Percentiles rank a stretch among this genome's conserved stretches.
phyloP scores from a whole-genome alignment of 2,888 invertebrate species.

The Phyto melanocephala region DNA sequence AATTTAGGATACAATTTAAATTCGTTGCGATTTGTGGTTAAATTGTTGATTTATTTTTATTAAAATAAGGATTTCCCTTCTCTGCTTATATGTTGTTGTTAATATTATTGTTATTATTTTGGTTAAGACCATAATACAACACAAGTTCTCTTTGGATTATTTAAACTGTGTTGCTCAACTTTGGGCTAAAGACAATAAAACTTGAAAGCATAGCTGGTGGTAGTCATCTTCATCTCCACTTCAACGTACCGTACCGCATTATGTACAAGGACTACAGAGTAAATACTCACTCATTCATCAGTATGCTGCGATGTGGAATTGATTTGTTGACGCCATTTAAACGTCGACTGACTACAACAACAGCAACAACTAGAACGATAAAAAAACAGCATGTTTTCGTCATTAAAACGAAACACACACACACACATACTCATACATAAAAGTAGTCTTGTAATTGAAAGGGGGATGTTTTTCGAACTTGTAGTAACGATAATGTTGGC shows the following conservation, averaged over 20 bases:
- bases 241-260: neutral
- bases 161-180: slow-evolving; percentile 3
- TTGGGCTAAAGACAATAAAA: slow-evolving; percentile 32
- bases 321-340: slow-evolving; percentile 67
- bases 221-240: neutral
- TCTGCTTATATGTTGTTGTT: neutral
- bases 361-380: neutral
- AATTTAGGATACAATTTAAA: too few relatives aligned
- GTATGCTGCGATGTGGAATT: slow-evolving; percentile 65
- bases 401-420: neutral
- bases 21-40: too few relatives aligned
- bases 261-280: slow-evolving; percentile 27
- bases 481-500: neutral
- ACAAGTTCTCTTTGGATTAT: slow-evolving; percentile 23
- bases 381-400: slow-evolving; percentile 50
- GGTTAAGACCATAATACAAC: neutral
- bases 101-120: too few relatives aligned
- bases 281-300: slow-evolving; percentile 62
- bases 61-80: neutral
- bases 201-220: slow-evolving; percentile 13
- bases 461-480: slow-evolving; percentile 37
- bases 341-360: slow-evolving; percentile 30
- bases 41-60: too few relatives aligned
- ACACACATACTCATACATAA: too few relatives aligned
- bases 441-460: slow-evolving; percentile 2